Evolutionary conservation across 2,113 vertebrate species (phyloP).

Genomic region (Channa maculata): DNA sequence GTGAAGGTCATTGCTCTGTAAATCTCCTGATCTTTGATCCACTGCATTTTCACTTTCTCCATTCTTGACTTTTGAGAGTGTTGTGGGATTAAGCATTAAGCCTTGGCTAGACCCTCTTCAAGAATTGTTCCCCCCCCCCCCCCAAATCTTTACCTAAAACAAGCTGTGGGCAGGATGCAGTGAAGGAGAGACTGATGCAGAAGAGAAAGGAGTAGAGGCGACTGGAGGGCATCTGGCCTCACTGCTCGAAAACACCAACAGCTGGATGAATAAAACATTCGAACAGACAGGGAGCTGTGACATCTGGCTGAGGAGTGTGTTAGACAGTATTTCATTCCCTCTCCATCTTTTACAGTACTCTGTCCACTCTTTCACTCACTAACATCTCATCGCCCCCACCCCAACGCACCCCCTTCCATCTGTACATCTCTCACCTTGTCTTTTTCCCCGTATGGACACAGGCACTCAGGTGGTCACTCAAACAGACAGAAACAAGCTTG

Average conservation of each 20-base stretch:
- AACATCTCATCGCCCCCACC: neutral
- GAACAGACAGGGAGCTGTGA: conserved; percentile 53
- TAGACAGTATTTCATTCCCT: conserved; percentile 24
- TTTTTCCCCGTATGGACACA: conserved; percentile 7
- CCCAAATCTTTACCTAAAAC: conserved; percentile 15
- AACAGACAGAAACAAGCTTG: conserved; percentile 43
- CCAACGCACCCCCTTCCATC: neutral
- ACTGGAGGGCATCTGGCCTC: conserved; percentile 54
- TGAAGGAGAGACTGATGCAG: conserved; percentile 10
- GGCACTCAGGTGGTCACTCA: conserved; percentile 34
- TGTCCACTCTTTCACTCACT: conserved; percentile 8
- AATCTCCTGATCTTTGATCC: conserved; percentile 30
- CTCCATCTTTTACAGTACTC: conserved; percentile 19
- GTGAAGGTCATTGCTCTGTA: conserved; percentile 42
- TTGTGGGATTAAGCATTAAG: conserved; percentile 46
- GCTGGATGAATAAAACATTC: conserved; percentile 78
- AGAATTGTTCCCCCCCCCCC: conserved; percentile 3
- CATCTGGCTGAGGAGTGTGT: conserved; percentile 60
- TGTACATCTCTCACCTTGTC: neutral
- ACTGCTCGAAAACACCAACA: conserved; percentile 47
- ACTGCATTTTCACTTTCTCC: conserved; percentile 12
- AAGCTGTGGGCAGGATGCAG: conserved; percentile 16
- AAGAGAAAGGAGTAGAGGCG: conserved; percentile 29
- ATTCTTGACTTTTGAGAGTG: conserved; percentile 41
- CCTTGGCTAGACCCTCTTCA: conserved; percentile 12